Evolutionary conservation across 1,140 invertebrate genomes (phyloP).

Genomic region (Trichogramma pretiosum): DNA sequence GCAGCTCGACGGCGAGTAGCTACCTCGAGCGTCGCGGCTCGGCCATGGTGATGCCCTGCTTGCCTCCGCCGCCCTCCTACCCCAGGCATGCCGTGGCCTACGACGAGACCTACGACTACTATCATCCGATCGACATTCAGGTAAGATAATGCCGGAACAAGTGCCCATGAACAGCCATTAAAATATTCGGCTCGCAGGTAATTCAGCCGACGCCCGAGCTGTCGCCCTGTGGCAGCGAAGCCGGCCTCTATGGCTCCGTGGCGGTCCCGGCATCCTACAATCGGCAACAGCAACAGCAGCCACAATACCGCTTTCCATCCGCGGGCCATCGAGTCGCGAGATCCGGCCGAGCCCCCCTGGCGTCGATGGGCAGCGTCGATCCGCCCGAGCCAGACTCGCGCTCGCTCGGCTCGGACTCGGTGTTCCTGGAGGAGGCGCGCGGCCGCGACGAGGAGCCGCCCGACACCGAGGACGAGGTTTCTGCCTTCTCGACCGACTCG

Average conservation of each 20-base stretch:
- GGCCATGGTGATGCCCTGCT: slow-evolving; percentile 63
- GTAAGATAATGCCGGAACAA: slow-evolving; percentile 25
- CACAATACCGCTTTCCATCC: not conserved
- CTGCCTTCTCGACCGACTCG: slow-evolving; percentile 71
- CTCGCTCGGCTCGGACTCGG: slow-evolving; percentile 59
- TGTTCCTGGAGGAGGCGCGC: slow-evolving; percentile 48
- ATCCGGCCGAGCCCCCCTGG: slow-evolving; percentile 59
- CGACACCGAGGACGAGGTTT: slow-evolving; percentile 70
- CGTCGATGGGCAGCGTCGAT: slow-evolving; percentile 68
- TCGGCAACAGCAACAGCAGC: slow-evolving; percentile 25
- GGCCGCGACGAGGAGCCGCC: slow-evolving; percentile 47
- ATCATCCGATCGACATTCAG: slow-evolving; percentile 66
- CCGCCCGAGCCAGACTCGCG: slow-evolving; percentile 54
- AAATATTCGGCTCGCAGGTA: slow-evolving; percentile 37
- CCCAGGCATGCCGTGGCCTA: slow-evolving; percentile 34
- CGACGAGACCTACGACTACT: slow-evolving; percentile 52
- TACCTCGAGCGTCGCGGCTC: slow-evolving; percentile 70
- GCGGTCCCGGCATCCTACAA: slow-evolving; percentile 24
- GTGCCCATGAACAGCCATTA: not conserved
- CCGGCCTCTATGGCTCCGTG: slow-evolving; percentile 38
- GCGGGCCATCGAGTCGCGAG: not conserved
- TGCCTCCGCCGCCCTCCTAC: slow-evolving; percentile 46
- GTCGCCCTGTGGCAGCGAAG: slow-evolving; percentile 71
- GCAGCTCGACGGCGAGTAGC: slow-evolving; percentile 70
- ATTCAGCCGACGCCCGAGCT: slow-evolving; percentile 69